Evolutionary conservation across 2,888 invertebrate genomes (phyloP), one percentile per base, ranked within the genome.

Genomic region (Tipula confusa): DNA sequence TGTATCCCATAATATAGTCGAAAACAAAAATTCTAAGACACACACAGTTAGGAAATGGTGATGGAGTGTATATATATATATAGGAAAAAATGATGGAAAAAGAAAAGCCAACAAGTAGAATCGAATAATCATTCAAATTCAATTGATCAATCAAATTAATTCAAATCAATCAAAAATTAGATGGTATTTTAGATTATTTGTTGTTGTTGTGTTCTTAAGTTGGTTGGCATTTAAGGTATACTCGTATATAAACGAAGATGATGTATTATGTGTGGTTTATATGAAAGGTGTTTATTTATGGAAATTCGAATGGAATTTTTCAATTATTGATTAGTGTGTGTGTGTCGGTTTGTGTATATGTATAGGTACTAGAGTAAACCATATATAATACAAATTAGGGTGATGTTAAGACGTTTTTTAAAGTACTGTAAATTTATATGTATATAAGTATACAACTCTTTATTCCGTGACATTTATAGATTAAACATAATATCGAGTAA

Each of bases 51-150:
- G 64, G 24, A 64, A 24, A 64, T 64, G 64, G 13, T 24, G 64
- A 38, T 38, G 11, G 38, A 38, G 38, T 38, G n/a, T n/a, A n/a
- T n/a, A n/a, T n/a, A n/a, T n/a, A n/a, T n/a, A n/a, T n/a, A n/a
- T n/a, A 24, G 9, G 9, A 11, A 64, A 24, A 64, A 9, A 64
- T 1, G n/a, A n/a, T n/a, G n/a, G n/a, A n/a, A 24, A 64, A 64
- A 64, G 18, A 64, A 64, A 64, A 64, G 64, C 64, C 64, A 64
- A 64, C 64, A 64, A 64, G 64, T 64, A 64, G 64, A 64, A 64
- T 64, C 64, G 64, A 64, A 64, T 64, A 64, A 64, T 64, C 64
- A 64, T 64, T 64, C 64, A 64, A 64, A 64, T 64, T 64, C 64
- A 64, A 64, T 64, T 64, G 64, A 64, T 64, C 64, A 64, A 64